Evolutionary conservation across 1,140 invertebrate genomes (phyloP).

Genomic region (Lepidotrigona ventralis): DNA sequence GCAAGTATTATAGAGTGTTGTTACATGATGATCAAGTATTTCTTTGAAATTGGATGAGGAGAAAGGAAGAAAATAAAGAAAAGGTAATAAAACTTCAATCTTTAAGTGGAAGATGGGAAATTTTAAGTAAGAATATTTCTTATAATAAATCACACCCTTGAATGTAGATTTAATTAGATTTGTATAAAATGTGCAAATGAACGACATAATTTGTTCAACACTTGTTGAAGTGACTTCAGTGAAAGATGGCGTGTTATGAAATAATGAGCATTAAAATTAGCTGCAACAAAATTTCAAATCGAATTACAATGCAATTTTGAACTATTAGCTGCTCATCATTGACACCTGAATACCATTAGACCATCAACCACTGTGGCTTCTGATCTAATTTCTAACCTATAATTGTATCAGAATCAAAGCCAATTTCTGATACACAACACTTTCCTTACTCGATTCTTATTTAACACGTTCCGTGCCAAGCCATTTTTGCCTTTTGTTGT

Average conservation of each 20-base stretch:
- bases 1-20: too few relatives aligned
- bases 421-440: not conserved
- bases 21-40: not conserved
- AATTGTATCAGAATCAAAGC: not conserved
- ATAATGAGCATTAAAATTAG: not conserved
- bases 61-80: too few relatives aligned
- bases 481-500: too few relatives aligned
- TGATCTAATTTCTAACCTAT: not conserved
- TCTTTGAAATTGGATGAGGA: too few relatives aligned
- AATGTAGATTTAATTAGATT: too few relatives aligned
- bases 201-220: not conserved
- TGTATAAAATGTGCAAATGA: not conserved
- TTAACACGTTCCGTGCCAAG: too few relatives aligned
- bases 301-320: not conserved
- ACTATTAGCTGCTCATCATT: not conserved
- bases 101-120: too few relatives aligned
- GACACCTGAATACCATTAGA: slow-evolving; percentile 1
- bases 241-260: too few relatives aligned
- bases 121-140: too few relatives aligned
- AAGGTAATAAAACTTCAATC: too few relatives aligned
- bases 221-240: not conserved
- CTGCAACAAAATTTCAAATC: not conserved
- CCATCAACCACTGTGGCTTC: not conserved
- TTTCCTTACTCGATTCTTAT: not conserved
- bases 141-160: too few relatives aligned